Base-by-base conservation (phyloP, 2,888 invertebrate species). In the Acanthosepion lycidas region DNA sequence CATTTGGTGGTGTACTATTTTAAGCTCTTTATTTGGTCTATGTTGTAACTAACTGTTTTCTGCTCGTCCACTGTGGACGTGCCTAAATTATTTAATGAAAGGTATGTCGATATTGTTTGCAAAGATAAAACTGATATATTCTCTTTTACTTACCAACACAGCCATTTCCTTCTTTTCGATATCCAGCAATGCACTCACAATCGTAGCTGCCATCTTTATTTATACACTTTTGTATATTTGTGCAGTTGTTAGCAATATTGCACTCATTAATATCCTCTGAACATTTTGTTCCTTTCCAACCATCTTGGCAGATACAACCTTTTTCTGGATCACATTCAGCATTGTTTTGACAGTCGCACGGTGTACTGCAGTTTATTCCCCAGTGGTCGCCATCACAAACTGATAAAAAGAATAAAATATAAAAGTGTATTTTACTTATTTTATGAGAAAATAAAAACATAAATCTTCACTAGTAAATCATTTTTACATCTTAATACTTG, bases 181-280 rank as follows among this genome's bases (percentile, higher is more conserved):
- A 94, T 15, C 92, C 94, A 49, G 33, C 9, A 20, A 48, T 20
- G 33, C 94, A 94, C 9, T 64, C 49, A 64, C 94, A 94, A 12
- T 28, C 18, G 9, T 93, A 93, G 12, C 78, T 20, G 48, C 64
- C 93, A 0, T 33, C 8, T 59, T 4, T 92, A 51, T 94, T 92
- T 26, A 28, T 28, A 48, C 93, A 93, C 6, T 1, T 48, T 59
- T 92, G 48, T 48, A 12, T 93, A 6, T 92, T 33, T 15, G 33
- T 33, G 23, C 55, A 64, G 1, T 59, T 48, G 28, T 94, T 55
- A 48, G 0, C 51, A 48, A 3, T 28, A 51, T 33, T 2, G 49
- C 94, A 92, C 59, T 94, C 94, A 28, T 92, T 49, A 4, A 94
- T 28, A 92, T 94, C 94, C 33, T 28, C 42, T 20, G 23, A 33